These are phyloP conservation scores for Podabrus alpinus DNA, from an alignment of 2,888 invertebrate genomes.

Conservation along the genomic window DNA sequence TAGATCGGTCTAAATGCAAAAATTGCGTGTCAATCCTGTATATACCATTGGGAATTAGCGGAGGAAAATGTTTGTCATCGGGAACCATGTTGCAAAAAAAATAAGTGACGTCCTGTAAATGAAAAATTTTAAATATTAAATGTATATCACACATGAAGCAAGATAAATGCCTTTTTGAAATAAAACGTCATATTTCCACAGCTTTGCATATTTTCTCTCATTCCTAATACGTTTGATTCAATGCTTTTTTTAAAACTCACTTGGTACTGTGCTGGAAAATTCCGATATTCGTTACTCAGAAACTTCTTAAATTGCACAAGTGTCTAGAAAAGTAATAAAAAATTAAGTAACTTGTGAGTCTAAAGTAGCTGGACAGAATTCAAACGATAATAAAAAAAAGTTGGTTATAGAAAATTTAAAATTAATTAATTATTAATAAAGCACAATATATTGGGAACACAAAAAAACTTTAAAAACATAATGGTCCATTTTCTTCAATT, in stretches of 20 bases:
- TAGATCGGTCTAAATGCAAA: not conserved
- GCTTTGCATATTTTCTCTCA: not conserved
- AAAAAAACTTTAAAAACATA: too few species aligned
- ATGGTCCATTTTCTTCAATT: too few species aligned
- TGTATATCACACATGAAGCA: not conserved
- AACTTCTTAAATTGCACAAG: not conserved
- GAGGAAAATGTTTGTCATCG: not conserved
- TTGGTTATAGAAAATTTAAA: too few species aligned
- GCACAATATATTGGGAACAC: too few species aligned
- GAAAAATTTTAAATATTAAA: not conserved
- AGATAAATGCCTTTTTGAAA: not conserved
- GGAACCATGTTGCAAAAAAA: not conserved
- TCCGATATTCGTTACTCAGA: not conserved
- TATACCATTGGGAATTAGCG: not conserved
- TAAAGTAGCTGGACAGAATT: too few species aligned
- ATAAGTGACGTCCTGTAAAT: not conserved
- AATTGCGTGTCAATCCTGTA: not conserved
- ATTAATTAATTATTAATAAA: too few species aligned
- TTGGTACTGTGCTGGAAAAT: not conserved
- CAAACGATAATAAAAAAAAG: too few species aligned
- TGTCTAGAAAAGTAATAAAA: not conserved
- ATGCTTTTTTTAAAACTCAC: not conserved
- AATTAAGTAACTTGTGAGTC: too few species aligned
- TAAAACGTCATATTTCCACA: not conserved
- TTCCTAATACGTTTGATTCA: not conserved